Evolutionary conservation across 2,888 invertebrate genomes (phyloP), one percentile per base, ranked within the genome.

Genomic region (Lathronympha strigana): DNA sequence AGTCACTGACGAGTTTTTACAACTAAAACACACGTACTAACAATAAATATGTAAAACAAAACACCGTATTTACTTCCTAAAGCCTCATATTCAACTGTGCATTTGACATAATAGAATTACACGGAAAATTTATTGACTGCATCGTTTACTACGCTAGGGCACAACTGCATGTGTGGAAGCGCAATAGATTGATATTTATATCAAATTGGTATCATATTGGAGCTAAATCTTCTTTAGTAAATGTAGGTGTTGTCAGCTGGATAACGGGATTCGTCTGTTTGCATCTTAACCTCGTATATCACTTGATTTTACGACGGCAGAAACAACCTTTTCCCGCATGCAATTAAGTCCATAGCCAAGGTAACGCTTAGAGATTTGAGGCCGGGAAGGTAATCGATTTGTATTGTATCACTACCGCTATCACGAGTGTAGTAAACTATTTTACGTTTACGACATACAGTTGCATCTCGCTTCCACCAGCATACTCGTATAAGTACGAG

Each of bases 261-360:
- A 25, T 54, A 57, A 57, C 43, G 57, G 43, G 43, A 19, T 40
- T 40, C 5, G 8, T 31, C 28, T 31, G 57, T n/a, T 45, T 43
- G n/a, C 19, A 17, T 43, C 31, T 31, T n/a, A 45, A 57, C 43
- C 31, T 43, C 21, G 21, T 43, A 28, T 28, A 54, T 57, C 31
- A 45, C n/a, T 19, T n/a, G 19, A 57, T 19, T 57, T 21, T 45
- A 57, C 15, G 13, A 55, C 13, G 13, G 21, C 43, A 31, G 31
- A 19, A 57, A 28, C 43, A 45, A 57, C 43, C n/a, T 45, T 57
- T 45, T 45, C 31, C 43, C 43, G 40, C 31, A 57, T 57, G 43
- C 3, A 45, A 43, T 57, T 43, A 57, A 57, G 25, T 45, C 31
- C 43, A 45, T 45, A 57, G 43, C 19, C 57, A 31, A n/a, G n/a